Evolutionary conservation across 2,888 invertebrate genomes (phyloP).

Genomic region (Drosophila cognata): DNA sequence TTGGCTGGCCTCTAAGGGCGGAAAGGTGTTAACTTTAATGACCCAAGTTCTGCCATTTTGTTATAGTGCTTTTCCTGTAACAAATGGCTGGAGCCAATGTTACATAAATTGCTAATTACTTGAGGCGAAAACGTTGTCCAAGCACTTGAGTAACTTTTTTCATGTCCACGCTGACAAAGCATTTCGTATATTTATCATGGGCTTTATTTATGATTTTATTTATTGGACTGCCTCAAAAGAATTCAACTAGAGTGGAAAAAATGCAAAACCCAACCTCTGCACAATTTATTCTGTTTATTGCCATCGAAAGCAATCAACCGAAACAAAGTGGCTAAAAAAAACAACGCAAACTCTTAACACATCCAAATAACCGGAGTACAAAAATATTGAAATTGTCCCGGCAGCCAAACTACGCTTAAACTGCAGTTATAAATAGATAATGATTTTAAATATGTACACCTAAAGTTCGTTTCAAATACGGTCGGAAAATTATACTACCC

Average conservation of each 20-base stretch:
- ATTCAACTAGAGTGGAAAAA: conserved; percentile 29
- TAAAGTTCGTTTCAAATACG: background rate
- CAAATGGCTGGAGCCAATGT: conserved; percentile 53
- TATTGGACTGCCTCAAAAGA: conserved; percentile 18
- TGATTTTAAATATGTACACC: background rate
- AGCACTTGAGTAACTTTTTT: conserved; percentile 7
- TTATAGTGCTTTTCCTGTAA: conserved; percentile 38
- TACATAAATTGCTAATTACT: conserved; percentile 76
- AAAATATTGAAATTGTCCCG: background rate
- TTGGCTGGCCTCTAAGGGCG: background rate
- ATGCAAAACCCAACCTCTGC: conserved; percentile 20
- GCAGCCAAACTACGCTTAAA: background rate
- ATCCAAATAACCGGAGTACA: background rate
- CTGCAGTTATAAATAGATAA: background rate
- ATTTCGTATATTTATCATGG: conserved; percentile 53
- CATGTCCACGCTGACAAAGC: conserved; percentile 44
- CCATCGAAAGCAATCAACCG: conserved; percentile 43
- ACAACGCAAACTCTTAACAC: background rate
- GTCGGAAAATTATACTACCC: background rate
- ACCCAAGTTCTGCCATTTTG: conserved; percentile 43
- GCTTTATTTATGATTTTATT: conserved; percentile 33
- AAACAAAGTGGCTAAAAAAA: conserved; percentile 41
- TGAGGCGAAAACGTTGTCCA: conserved; percentile 45
- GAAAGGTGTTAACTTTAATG: conserved; percentile 62
- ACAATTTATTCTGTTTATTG: conserved; percentile 21